Conservation (phyloP, 2,797 vertebrate species). For the Pagetopsis macropterus region DNA sequence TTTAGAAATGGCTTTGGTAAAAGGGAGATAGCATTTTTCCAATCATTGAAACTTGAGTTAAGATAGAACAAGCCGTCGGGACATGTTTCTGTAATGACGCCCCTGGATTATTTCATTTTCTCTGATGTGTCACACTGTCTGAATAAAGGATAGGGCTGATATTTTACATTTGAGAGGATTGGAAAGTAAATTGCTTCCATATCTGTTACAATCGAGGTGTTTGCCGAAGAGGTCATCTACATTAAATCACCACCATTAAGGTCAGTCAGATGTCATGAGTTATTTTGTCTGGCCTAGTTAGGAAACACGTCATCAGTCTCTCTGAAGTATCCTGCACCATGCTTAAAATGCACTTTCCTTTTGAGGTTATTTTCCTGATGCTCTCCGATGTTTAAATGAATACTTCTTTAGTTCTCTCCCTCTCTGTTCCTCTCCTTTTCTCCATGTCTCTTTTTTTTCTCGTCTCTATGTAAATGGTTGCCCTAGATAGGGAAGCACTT, state of each 20-base stretch:
- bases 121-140: background rate
- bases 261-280: constrained; percentile 46
- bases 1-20: too few species aligned
- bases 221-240: background rate
- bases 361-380: constrained; percentile 22
- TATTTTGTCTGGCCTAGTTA: constrained; percentile 60
- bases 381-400: constrained; percentile 46
- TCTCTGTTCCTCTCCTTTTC: background rate
- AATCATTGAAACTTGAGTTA: too few species aligned
- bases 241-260: constrained; percentile 34
- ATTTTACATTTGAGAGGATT: background rate
- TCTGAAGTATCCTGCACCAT: constrained; percentile 47
- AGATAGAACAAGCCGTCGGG: too few species aligned
- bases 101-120: background rate
- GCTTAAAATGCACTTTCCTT: constrained; percentile 49
- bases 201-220: background rate
- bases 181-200: background rate
- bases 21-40: too few species aligned
- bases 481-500: constrained; percentile 52
- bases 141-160: background rate
- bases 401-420: constrained; percentile 28
- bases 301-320: constrained; percentile 46
- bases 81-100: too few species aligned
- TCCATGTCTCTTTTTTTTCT: constrained; percentile 21
- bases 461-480: constrained; percentile 61